Evolutionary conservation across 1,140 invertebrate genomes (phyloP).

Genomic region (Mercenaria mercenaria): DNA sequence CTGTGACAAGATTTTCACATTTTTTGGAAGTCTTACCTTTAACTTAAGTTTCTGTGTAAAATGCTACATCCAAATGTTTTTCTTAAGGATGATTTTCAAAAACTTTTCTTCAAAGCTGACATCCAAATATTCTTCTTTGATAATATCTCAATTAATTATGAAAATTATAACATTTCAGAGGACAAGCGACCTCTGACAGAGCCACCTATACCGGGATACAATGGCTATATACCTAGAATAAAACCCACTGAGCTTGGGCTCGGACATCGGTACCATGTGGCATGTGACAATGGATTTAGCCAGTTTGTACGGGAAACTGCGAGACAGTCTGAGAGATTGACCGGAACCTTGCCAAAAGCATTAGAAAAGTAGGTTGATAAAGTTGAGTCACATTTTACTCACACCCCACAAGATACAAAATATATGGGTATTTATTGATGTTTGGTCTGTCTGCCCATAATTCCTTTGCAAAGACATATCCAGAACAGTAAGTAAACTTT

Average conservation of each 20-base stretch:
- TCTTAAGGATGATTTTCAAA: no score
- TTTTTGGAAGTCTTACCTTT: no score
- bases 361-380: constrained; percentile 60
- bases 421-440: not conserved
- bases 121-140: no score
- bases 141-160: no score
- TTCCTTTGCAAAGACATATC: no score
- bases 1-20: no score
- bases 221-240: constrained; percentile 85
- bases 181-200: constrained; percentile 79
- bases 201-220: constrained; percentile 86
- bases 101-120: no score
- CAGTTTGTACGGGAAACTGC: constrained; percentile 80
- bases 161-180: constrained; percentile 69
- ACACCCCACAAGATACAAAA: no score
- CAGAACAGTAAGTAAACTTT: no score
- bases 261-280: constrained; percentile 83
- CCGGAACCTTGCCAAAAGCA: constrained; percentile 65
- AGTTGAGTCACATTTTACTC: not conserved
- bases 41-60: no score
- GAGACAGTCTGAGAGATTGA: constrained; percentile 61
- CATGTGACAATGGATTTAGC: constrained; percentile 82
- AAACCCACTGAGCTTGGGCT: constrained; percentile 84
- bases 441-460: not conserved
- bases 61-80: no score